Conservation (phyloP, 1,140 invertebrate species). For the Oedothorax gibbosus region DNA sequence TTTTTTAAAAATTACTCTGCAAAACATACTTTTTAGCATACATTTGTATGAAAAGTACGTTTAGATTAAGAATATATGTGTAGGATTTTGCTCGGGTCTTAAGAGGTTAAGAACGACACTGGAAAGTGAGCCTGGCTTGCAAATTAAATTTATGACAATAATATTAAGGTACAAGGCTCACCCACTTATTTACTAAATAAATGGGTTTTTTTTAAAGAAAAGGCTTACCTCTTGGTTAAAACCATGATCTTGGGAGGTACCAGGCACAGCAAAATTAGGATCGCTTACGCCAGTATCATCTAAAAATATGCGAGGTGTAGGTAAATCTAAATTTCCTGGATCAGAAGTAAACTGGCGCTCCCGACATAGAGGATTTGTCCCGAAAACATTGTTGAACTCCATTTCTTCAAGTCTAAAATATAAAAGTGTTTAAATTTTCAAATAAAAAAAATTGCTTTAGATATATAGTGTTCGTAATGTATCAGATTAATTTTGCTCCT, state of each 20-base stretch:
- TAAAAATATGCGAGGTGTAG: conserved; percentile 52
- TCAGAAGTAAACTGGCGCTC: conserved; percentile 51
- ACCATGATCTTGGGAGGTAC: conserved; percentile 33
- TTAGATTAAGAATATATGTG: no score
- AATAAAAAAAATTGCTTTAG: not conserved
- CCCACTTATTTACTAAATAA: no score
- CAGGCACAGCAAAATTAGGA: conserved; percentile 56
- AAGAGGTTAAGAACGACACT: no score
- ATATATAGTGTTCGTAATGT: no score
- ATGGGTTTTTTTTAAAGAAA: no score
- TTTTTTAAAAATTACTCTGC: no score
- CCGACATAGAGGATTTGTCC: conserved; percentile 38
- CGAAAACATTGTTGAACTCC: conserved; percentile 51
- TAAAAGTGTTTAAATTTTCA: not conserved
- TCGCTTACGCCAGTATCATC: conserved; percentile 60
- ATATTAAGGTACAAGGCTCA: no score
- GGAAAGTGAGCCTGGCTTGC: not conserved
- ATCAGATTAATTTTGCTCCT: no score
- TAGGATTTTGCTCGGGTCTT: no score
- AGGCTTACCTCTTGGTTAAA: not conserved
- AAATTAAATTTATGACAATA: not conserved
- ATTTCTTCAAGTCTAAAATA: conserved; percentile 17
- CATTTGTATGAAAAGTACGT: no score
- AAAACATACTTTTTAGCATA: no score
- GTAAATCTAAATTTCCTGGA: conserved; percentile 54